Base-by-base conservation (phyloP, 2,797 vertebrate genomes). In the Acanthurus tractus region DNA sequence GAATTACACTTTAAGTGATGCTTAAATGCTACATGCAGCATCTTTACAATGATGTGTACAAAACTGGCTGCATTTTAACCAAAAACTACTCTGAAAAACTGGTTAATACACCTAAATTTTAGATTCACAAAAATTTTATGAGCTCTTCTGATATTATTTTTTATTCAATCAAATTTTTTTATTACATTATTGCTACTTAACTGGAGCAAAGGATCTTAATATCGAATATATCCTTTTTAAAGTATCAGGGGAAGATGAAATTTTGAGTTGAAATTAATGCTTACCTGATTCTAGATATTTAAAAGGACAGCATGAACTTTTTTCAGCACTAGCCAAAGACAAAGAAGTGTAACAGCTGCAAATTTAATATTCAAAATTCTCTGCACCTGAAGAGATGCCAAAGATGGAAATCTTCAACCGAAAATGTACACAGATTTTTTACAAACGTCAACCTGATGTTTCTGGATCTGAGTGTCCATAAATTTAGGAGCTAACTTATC, bases 401-500 rank as follows among this genome's bases (percentile, higher is more conserved):
- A 34, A 67, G 49, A 36, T 29, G 22, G 2, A 42, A 71, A 50
- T 12, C 10, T 14, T 38, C 23, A 3, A 49, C 11, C 20, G 20
- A 68, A 53, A 66, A 76, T 22, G 53, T 40, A 20, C 14, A 38
- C 45, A 71, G 29, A 68, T 34, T 69, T 63, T 48, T 63, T n/a
- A 12, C 14, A 63, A 83, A 54, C n/a, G 23, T 71, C 64, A 54
- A 69, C 34, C 50, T 70, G 42, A 64, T 64, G 36, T 64, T 61
- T 83, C 50, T 44, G 48, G 22, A 78, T 56, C 40, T 20, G 17
- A 79, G 40, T 25, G 22, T 66, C 59, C 65, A 82, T 74, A 72
- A 68, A 86, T 88, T 79, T 74, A 74, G 57, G 45, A 52, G 65
- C 44, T 67, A 82, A 83, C 40, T 70, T 78, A 56, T 86, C 59